A percentile compares a stretch with the other conserved stretches of the same genome.
These are phyloP conservation scores for Megalonaias nervosa DNA, from an alignment of 1,140 invertebrate genomes.

Conservation along the genomic window DNA sequence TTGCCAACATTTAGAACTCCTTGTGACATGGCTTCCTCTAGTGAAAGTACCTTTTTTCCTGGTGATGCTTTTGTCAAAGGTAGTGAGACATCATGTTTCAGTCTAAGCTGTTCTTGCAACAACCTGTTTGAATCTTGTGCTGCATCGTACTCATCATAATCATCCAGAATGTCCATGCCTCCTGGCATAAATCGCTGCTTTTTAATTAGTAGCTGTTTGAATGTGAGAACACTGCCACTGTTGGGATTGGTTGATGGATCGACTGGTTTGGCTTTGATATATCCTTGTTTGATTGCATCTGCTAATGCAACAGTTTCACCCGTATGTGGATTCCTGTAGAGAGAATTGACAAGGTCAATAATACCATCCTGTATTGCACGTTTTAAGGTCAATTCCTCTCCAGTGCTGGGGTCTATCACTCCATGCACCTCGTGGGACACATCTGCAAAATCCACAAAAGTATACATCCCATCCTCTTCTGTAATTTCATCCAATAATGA, in stretches of 20 bases:
- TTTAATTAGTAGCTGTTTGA: conserved; percentile 61
- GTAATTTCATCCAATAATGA: conserved; percentile 39
- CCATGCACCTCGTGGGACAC: conserved; percentile 51
- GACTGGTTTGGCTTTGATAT: conserved; percentile 71
- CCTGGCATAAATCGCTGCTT: conserved; percentile 72
- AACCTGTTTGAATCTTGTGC: conserved; percentile 72
- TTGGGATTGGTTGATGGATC: conserved; percentile 71
- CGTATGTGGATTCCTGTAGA: conserved; percentile 62
- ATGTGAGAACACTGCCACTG: conserved; percentile 81
- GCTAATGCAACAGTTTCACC: conserved; percentile 71
- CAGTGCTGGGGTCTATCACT: conserved; percentile 62
- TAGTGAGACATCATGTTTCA: conserved; percentile 35
- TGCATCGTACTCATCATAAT: conserved; percentile 73
- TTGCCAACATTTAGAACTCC: conserved; percentile 77
- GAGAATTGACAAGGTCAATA: conserved; percentile 57
- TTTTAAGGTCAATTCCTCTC: conserved; percentile 62
- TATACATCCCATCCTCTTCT: conserved; percentile 48
- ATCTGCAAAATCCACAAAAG: conserved; percentile 60
- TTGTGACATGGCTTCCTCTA: conserved; percentile 85
- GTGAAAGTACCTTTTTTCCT: conserved; percentile 76
- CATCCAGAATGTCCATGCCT: conserved; percentile 83
- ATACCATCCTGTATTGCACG: conserved; percentile 62
- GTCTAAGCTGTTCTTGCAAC: conserved; percentile 19
- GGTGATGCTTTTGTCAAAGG: conserved; percentile 20
- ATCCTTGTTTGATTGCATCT: conserved; percentile 74